These are phyloP conservation scores for Byasa hedistus DNA, from an alignment of 2,888 invertebrate genomes.

Conservation along the genomic window DNA sequence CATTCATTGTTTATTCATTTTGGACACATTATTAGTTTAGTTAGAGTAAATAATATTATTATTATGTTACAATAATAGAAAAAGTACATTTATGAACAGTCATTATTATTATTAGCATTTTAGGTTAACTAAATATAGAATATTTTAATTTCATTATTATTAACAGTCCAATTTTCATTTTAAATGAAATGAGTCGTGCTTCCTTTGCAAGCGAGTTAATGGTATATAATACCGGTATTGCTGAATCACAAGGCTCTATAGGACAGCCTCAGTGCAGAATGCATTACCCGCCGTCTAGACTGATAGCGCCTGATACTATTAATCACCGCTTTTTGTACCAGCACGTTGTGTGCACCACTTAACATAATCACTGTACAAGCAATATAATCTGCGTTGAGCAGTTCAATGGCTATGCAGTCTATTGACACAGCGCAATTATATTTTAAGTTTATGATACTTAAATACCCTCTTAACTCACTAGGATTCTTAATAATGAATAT, in stretches of 20 bases:
- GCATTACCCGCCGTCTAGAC: conserved; percentile 55
- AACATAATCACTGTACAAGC: conserved; percentile 58
- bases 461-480: too few relatives aligned
- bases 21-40: too few relatives aligned
- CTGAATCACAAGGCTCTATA: conserved; percentile 27
- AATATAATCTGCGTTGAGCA: conserved; percentile 23
- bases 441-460: not conserved
- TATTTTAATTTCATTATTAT: too few relatives aligned
- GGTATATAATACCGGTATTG: conserved; percentile 8
- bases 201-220: not conserved
- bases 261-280: conserved; percentile 22
- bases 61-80: too few relatives aligned
- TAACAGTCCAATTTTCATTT: not conserved
- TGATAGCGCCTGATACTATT: conserved; percentile 62
- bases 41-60: too few relatives aligned
- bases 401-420: conserved; percentile 9
- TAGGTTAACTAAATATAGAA: too few relatives aligned
- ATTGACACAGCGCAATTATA: not conserved
- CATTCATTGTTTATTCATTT: too few relatives aligned
- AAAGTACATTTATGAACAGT: too few relatives aligned
- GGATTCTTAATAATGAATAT: too few relatives aligned
- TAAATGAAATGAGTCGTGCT: not conserved
- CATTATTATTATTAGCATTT: too few relatives aligned
- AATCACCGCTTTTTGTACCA: conserved; percentile 66
- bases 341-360: conserved; percentile 50